These are phyloP conservation scores for Temnothorax nylanderi DNA, from an alignment of 1,140 invertebrate genomes.

Conservation along the genomic window DNA sequence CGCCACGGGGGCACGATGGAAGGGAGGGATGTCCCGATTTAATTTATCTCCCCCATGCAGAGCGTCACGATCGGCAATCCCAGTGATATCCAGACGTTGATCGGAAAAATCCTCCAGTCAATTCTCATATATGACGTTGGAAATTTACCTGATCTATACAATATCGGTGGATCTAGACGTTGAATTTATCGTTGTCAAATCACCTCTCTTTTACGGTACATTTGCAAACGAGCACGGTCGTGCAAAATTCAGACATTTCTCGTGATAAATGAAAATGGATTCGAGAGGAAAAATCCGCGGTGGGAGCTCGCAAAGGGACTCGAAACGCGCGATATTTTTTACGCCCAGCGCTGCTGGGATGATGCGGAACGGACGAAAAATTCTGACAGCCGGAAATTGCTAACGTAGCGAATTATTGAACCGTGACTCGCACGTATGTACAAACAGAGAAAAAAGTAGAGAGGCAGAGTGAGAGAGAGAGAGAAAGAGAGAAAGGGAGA, in stretches of 20 bases:
- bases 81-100: background rate
- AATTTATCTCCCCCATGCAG: background rate
- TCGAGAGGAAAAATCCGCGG: background rate
- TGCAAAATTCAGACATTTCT: conserved; percentile 12
- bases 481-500: conserved; percentile 30
- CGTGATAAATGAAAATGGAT: background rate
- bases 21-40: background rate
- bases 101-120: background rate
- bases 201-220: background rate
- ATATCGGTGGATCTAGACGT: background rate
- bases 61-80: background rate
- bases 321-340: conserved; percentile 41
- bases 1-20: background rate
- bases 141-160: background rate
- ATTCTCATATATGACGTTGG: background rate
- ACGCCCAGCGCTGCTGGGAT: conserved; percentile 18
- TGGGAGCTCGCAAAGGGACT: background rate
- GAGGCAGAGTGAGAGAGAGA: background rate
- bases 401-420: conserved; percentile 72
- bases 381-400: conserved; percentile 70
- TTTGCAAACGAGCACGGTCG: background rate
- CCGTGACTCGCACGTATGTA: conserved; percentile 51
- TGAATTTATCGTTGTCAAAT: background rate
- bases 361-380: conserved; percentile 52
- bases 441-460: conserved; percentile 35